Conservation (phyloP, 2,888 invertebrate genomes). For the Noctua janthina region DNA sequence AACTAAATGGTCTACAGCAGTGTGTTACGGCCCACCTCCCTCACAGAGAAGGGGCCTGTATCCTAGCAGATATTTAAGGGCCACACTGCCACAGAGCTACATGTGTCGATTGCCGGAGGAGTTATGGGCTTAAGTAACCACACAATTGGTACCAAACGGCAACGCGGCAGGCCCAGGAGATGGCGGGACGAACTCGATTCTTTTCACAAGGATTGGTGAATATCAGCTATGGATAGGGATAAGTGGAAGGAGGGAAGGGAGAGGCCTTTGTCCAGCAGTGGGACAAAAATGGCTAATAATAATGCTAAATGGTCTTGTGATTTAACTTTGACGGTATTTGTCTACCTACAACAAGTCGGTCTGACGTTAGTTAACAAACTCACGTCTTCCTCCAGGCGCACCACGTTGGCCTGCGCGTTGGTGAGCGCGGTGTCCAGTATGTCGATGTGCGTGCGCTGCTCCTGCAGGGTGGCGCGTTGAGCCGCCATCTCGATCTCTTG, state of each 20-base stretch:
- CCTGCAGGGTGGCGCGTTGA: slow-evolving; percentile 96
- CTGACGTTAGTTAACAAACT: background rate
- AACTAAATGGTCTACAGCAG: background rate
- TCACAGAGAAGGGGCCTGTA: background rate
- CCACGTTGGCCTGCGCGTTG: slow-evolving; percentile 97
- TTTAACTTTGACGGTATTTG: background rate
- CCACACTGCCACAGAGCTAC: too few species aligned
- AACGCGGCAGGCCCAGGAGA: too few species aligned
- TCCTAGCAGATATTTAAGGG: background rate
- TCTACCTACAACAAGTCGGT: background rate
- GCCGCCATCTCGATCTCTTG: slow-evolving; percentile 97
- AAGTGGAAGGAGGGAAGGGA: too few species aligned
- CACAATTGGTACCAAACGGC: too few species aligned
- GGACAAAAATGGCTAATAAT: too few species aligned
- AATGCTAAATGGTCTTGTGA: background rate
- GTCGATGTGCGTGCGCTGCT: slow-evolving; percentile 97
- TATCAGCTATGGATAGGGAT: too few species aligned
- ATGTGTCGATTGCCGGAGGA: too few species aligned
- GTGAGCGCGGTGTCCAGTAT: slow-evolving; percentile 97
- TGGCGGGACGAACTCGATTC: too few species aligned
- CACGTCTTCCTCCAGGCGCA: slow-evolving; percentile 97
- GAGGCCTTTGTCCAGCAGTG: too few species aligned
- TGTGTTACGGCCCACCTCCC: background rate
- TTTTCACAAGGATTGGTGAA: too few species aligned
- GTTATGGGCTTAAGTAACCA: too few species aligned